Evolutionary conservation across 2,888 invertebrate genomes (phyloP).

Genomic region (Allacma fusca): DNA sequence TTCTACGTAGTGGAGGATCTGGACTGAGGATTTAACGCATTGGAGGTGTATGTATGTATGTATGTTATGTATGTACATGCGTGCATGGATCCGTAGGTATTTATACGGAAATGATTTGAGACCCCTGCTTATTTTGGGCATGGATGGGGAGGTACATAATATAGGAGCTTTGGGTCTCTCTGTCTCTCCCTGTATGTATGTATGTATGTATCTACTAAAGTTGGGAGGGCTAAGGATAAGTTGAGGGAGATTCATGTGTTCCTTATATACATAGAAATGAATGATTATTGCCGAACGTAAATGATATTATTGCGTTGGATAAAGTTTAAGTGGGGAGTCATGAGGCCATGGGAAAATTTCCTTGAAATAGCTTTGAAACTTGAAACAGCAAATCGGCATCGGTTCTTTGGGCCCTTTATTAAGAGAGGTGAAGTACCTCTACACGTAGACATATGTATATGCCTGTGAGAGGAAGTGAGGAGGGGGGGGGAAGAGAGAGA

Average conservation of each 20-base stretch:
- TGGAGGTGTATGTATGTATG: too few species aligned
- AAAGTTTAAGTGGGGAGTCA: conserved; percentile 42
- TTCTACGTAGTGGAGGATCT: too few species aligned
- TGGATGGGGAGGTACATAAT: too few species aligned
- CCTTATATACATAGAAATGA: conserved; percentile 9
- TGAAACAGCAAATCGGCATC: conserved; percentile 47
- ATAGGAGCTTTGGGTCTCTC: too few species aligned
- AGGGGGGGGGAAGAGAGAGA: background rate
- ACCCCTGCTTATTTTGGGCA: too few species aligned
- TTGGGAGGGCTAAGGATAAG: background rate
- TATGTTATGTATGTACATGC: too few species aligned
- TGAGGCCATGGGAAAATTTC: conserved; percentile 54
- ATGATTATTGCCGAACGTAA: conserved; percentile 39
- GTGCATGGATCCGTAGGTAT: too few species aligned
- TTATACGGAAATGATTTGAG: too few species aligned
- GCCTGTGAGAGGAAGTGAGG: background rate
- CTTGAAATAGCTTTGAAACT: conserved; percentile 51
- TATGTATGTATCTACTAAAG: too few species aligned
- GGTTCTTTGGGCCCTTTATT: conserved; percentile 49
- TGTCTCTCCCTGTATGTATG: too few species aligned
- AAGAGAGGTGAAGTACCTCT: conserved; percentile 34
- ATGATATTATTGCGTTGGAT: conserved; percentile 36
- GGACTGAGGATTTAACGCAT: too few species aligned
- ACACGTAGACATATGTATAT: too few species aligned
- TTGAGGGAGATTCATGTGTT: background rate